Percentiles rank a stretch among this genome's conserved stretches.
These are phyloP conservation scores for Zenarchopterus dispar DNA, from an alignment of 2,797 vertebrate species.

Conservation along the genomic window DNA sequence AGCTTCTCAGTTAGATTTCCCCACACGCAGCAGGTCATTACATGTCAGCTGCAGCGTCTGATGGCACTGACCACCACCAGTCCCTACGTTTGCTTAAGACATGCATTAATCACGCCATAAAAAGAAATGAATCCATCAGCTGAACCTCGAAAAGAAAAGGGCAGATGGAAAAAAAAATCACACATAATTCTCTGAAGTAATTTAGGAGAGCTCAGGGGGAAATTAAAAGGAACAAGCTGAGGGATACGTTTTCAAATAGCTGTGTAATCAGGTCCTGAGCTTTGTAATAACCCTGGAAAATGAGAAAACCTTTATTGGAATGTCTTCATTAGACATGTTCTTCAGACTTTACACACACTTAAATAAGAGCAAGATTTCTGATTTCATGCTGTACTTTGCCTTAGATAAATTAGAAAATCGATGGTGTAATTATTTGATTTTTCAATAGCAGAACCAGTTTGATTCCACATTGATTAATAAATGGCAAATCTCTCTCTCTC, in stretches of 20 bases:
- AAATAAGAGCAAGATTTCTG: constrained; percentile 61
- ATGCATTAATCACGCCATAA: constrained; percentile 73
- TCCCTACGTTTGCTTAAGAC: constrained; percentile 62
- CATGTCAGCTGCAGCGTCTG: constrained; percentile 63
- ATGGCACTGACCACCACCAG: constrained; percentile 65
- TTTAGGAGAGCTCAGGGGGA: constrained; percentile 74
- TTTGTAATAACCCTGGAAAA: constrained; percentile 72
- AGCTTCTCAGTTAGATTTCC: constrained; percentile 66
- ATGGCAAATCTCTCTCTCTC: constrained; percentile 48
- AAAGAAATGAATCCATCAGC: constrained; percentile 67
- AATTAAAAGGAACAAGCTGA: constrained; percentile 76
- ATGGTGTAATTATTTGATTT: constrained; percentile 50
- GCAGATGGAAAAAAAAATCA: constrained; percentile 16
- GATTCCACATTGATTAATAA: constrained; percentile 55
- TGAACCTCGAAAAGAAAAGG: constrained; percentile 36
- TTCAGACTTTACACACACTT: constrained; percentile 60
- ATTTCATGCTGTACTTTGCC: constrained; percentile 54
- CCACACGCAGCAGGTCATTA: constrained; percentile 58
- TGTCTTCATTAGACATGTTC: constrained; percentile 73
- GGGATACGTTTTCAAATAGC: constrained; percentile 76
- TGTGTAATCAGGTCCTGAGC: constrained; percentile 75
- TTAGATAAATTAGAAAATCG: constrained; percentile 52
- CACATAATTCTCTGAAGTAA: constrained; percentile 68
- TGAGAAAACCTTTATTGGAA: constrained; percentile 71
- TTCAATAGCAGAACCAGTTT: constrained; percentile 28